phyloP scores from a whole-genome alignment of 2,113 vertebrate species.

The Leiothrix lutea region DNA sequence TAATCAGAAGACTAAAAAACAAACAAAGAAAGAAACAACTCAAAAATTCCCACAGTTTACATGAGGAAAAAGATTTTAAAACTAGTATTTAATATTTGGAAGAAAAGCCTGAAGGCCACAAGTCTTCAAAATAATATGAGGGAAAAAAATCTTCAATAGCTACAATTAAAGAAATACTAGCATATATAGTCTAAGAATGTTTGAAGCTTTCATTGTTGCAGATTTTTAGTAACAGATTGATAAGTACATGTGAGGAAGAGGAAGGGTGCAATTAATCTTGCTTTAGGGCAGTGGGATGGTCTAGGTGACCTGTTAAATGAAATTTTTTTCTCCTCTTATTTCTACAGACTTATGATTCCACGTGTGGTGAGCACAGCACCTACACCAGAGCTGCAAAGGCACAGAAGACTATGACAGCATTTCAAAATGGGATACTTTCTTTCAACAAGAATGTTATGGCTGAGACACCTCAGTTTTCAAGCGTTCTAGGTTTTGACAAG shows the following conservation, averaged over 20 bases:
- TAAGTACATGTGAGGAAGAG: not conserved
- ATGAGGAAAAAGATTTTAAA: not conserved
- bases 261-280: not conserved
- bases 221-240: not conserved
- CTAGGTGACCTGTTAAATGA: not conserved
- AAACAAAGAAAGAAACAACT: not conserved
- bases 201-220: not conserved
- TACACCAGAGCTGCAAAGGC: not conserved
- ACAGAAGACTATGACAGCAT: not conserved
- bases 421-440: not conserved
- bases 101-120: not conserved
- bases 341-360: not conserved
- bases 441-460: not conserved
- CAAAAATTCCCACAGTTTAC: fast-evolving
- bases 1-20: not conserved
- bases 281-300: not conserved
- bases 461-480: not conserved
- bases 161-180: not conserved
- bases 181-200: not conserved
- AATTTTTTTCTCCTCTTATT: not conserved
- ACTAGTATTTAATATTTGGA: not conserved
- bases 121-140: not conserved
- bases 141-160: not conserved
- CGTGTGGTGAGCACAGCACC: not conserved
- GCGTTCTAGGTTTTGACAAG: not conserved